Percentiles rank a stretch among this genome's conserved stretches.
Conservation (phyloP, 2,888 invertebrate species). For the Zygaena filipendulae region DNA sequence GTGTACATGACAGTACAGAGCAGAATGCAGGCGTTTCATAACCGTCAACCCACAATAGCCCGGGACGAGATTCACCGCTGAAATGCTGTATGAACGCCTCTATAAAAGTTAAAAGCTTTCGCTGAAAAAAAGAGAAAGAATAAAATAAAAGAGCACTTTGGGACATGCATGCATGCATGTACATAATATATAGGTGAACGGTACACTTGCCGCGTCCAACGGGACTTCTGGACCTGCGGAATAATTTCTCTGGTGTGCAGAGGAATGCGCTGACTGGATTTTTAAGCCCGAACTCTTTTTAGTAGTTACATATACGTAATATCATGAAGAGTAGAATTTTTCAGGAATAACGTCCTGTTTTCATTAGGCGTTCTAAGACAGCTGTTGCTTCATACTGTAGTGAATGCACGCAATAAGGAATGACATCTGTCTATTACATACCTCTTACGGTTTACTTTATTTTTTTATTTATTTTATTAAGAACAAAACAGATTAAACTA, state of each 20-base stretch:
- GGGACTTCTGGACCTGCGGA: constrained; percentile 37
- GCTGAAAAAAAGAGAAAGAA: constrained; percentile 42
- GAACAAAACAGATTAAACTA: no score
- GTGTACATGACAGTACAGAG: no score
- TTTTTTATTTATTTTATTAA: no score
- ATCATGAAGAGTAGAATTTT: neutral
- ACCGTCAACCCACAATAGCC: constrained; percentile 20
- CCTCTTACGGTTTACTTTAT: no score
- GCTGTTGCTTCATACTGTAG: constrained; percentile 1
- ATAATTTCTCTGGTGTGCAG: constrained; percentile 33
- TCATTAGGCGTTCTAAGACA: constrained; percentile 1
- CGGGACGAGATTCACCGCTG: constrained; percentile 32
- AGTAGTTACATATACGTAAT: neutral
- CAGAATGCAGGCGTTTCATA: no score
- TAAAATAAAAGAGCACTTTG: constrained; percentile 46
- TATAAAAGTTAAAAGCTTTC: constrained; percentile 63
- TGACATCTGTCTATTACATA: no score
- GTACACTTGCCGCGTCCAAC: constrained; percentile 45
- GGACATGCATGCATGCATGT: constrained; percentile 34
- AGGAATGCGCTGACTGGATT: no score
- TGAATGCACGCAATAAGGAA: no score
- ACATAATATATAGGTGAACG: constrained; percentile 21
- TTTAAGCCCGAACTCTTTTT: no score
- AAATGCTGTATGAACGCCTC: constrained; percentile 43
- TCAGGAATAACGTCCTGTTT: neutral